Percentiles rank a stretch among this genome's conserved stretches.
These are phyloP conservation scores for Equus przewalskii DNA, from an alignment of 2,113 vertebrate genomes.

Conservation along the genomic window DNA sequence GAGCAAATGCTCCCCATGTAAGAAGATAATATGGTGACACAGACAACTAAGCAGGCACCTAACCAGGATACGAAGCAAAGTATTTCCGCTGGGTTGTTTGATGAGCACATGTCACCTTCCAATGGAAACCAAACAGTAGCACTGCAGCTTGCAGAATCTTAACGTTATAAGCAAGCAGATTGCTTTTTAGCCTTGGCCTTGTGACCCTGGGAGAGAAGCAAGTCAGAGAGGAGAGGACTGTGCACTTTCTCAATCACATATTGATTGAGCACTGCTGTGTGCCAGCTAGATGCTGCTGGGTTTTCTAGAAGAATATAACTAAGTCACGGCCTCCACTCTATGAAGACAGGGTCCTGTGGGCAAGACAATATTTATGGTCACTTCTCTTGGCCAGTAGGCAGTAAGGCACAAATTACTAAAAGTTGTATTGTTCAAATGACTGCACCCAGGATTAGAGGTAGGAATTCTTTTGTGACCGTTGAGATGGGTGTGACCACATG, in stretches of 20 bases:
- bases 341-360: background rate
- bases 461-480: background rate
- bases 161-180: background rate
- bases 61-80: background rate
- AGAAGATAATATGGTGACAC: background rate
- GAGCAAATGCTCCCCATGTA: background rate
- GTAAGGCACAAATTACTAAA: background rate
- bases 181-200: background rate
- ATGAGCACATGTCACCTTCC: background rate
- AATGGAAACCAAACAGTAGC: background rate
- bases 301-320: conserved; percentile 31
- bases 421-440: background rate
- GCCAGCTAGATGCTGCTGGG: background rate
- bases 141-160: background rate
- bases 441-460: background rate
- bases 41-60: background rate
- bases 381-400: background rate
- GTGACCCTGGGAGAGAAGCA: background rate
- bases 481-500: background rate
- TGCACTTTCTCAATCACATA: background rate
- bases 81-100: background rate
- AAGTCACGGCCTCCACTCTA: background rate
- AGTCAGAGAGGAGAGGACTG: background rate
- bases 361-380: background rate
- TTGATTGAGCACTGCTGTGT: background rate